Evolutionary conservation across 2,797 vertebrate species (phyloP), one percentile per base, ranked within the genome.

Genomic region (Poliocrania exsul): DNA sequence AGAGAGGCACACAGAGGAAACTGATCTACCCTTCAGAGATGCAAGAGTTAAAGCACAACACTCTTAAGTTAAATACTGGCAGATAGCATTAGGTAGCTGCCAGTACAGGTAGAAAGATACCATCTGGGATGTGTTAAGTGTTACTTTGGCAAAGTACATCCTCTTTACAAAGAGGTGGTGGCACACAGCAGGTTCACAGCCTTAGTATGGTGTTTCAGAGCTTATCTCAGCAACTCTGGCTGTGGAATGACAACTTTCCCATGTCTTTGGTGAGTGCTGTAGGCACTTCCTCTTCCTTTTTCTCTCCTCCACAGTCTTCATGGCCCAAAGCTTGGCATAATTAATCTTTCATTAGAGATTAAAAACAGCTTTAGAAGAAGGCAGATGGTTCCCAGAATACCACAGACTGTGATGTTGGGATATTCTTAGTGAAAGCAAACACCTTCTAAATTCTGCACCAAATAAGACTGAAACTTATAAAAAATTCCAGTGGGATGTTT

Each of bases 321-420:
- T 3, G 31, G 51, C n/a, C 54, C 50, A 83, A 83, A 92, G 50
- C 5, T 23, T 91, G 65, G 61, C 80, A 64, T 86, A 82, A 89
- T 71, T 92, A 89, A 78, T 78, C 70, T 92, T 90, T 91, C 54
- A 88, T 78, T 69, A 78, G 44, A 79, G 50, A 91, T 91, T 91
- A 78, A 83, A 91, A 91, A 69, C 31, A 61, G 25, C 28, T 93
- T 86, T 65, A 83, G 73, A 78, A 77, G 29, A 73, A 90, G 80
- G 80, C 75, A 95, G 69, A 70, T 67, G 53, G 53, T 7, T 80
- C 65, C 61, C 82, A 67, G 37, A 90, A 78, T 70, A 87, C 35
- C 65, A 70, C 17, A 70, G 37, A 29, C 16, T 17, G 13, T 29
- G 7, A 18, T 23, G 35, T 11, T 61, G 26, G 26, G 31, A 61